Evolutionary conservation across 2,797 vertebrate genomes (phyloP), one percentile per base, ranked within the genome.

Genomic region (Diplodus sargus): DNA sequence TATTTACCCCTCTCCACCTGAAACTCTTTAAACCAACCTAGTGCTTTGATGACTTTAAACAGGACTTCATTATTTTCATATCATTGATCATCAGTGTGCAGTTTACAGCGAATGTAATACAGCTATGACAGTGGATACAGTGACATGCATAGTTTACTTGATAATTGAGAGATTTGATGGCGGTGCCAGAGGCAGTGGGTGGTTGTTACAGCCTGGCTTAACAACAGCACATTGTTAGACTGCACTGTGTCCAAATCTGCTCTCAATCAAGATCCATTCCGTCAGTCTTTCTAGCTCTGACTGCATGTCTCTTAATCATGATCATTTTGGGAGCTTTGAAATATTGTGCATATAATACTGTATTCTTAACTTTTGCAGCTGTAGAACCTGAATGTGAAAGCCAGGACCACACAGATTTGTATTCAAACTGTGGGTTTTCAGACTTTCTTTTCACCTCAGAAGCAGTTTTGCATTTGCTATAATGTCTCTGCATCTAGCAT

Each of bases 201-300:
- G 25, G 5, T 28, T 63, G 67, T 56, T 70, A 57, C 18, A 61
- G 23, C 11, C 4, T 6, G 2, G 22, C 45, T 30, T 18, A 57
- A 69, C 30, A 69, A 51, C 18, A 34, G 45, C 20, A 47, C 59
- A 54, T 53, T 79, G 72, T 88, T 63, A 15, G 23, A 73, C 78
- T 83, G 28, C 17, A 16, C 22, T 52, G 42, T 61, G 13, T 60
- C 42, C 18, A 69, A 25, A 23, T 62, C 63, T 61, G 22, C 60
- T 74, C 17, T 51, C 3, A 17, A 11, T 48, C 8, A 47, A 5
- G 22, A 13, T 66, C 53, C 0, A 60, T 72, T 20, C 30, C 22
- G 49, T 23, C 4, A 25, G 16, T 43, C 45, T 52, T 5, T 47
- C 23, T n/a, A 23, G 4, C 61, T 69, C 39, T n/a, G 28, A 48